phyloP scores from a whole-genome alignment of 2,888 invertebrate genomes.

The Sussaba pulchella region DNA sequence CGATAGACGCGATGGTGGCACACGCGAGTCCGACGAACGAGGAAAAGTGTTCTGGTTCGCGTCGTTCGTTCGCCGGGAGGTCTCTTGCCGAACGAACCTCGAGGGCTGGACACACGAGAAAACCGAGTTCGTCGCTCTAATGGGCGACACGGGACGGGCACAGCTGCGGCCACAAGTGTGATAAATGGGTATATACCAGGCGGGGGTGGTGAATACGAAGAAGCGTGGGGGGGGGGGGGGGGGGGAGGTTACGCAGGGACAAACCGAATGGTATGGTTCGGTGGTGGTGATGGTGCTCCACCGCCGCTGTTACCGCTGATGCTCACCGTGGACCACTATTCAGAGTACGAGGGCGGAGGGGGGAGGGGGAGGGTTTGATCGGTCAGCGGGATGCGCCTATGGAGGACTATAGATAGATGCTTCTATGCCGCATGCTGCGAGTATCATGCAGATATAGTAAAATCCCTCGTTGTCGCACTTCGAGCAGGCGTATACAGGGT shows the following conservation, averaged over 20 bases:
- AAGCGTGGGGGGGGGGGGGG: slow-evolving; percentile 7
- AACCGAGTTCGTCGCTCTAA: slow-evolving; percentile 71
- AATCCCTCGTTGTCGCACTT: slow-evolving; percentile 10
- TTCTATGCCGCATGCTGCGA: slow-evolving; percentile 1
- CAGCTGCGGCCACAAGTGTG: slow-evolving; percentile 76
- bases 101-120: slow-evolving; percentile 67
- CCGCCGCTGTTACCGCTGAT: slow-evolving; percentile 34
- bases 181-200: slow-evolving; percentile 72
- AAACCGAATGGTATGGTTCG: slow-evolving; percentile 62
- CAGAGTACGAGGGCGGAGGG: background rate
- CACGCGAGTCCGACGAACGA: slow-evolving; percentile 28
- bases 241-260: slow-evolving; percentile 37
- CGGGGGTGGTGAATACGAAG: background rate
- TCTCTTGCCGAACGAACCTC: slow-evolving; percentile 42
- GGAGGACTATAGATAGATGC: slow-evolving; percentile 29
- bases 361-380: slow-evolving; percentile 20
- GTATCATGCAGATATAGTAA: slow-evolving; percentile 28
- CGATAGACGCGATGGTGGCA: background rate
- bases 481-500: background rate
- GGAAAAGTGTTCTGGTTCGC: slow-evolving; percentile 32
- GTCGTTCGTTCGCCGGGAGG: background rate
- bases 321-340: background rate
- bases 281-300: slow-evolving; percentile 51
- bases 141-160: slow-evolving; percentile 75
- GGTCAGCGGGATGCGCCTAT: slow-evolving; percentile 28